Base-by-base conservation (phyloP, 2,113 vertebrate species). In the Crotalus horridus region DNA sequence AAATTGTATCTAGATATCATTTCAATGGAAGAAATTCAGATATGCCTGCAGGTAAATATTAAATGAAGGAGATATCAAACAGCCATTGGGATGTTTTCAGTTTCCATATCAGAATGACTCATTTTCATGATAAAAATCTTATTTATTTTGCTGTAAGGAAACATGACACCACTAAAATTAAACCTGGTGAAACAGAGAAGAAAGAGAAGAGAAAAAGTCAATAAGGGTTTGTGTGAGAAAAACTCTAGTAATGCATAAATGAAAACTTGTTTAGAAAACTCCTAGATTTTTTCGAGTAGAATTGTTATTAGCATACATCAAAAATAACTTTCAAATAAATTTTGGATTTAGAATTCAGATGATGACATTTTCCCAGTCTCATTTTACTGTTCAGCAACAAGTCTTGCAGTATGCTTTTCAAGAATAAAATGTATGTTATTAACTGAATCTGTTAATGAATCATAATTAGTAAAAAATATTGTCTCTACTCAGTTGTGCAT, bases 31-130 rank as follows among this genome's bases (percentile, higher is more conserved):
- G 95, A 95, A 96, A 97, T 97, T 97, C 95, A 96, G 94, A 97
- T 89, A 94, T 96, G 97, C 96, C 96, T 97, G 95, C 89, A 97
- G 96, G 96, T 98, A 97, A 98, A 97, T 97, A 98, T 95, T 96
- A 97, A 96, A 96, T 94, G 96, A 89, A 96, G 92, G 96, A 89
- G 91, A 94, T 95, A 39, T 90, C 94, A 95, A 97, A 97, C 96
- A 86, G 8, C 46, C 46, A 92, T 95, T 55, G 91, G 81, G 94
- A 95, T 94, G 64, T 93, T 93, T 96, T 95, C 92, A 92, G 89
- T 95, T 96, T 96, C 85, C 89, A 95, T 94, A 95, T 39, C 9
- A 81, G 86, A 61, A 94, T 96, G 95, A 93, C 61, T 93, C 23
- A 91, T 96, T 95, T 94, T 93, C 88, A 95, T 91, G 96, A 43